These are phyloP conservation scores for Andricus quercusramuli DNA, from an alignment of 2,888 invertebrate species.

Conservation along the genomic window DNA sequence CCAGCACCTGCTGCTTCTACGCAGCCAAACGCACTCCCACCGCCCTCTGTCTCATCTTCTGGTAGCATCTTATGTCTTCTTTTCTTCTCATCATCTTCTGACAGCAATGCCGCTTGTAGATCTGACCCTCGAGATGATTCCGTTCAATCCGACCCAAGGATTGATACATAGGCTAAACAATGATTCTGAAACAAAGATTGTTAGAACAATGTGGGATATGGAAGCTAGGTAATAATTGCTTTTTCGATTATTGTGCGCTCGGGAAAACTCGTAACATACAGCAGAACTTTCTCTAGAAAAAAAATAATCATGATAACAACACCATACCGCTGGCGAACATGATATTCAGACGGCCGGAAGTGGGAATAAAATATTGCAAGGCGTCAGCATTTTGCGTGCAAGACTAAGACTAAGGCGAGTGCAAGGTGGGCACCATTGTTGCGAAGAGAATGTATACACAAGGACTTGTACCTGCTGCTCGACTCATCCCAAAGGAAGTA, in stretches of 20 bases:
- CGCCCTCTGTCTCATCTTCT: too few relatives aligned
- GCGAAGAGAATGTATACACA: constrained; percentile 41
- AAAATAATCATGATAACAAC: background rate
- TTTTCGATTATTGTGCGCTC: background rate
- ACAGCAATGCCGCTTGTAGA: too few relatives aligned
- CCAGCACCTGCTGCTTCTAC: too few relatives aligned
- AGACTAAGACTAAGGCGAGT: constrained; percentile 32
- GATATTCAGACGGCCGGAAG: constrained; percentile 17
- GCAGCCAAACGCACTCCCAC: too few relatives aligned
- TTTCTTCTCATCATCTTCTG: too few relatives aligned
- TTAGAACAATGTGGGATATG: background rate
- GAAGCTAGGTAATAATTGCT: background rate
- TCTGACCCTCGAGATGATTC: too few relatives aligned
- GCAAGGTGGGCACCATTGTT: constrained; percentile 58
- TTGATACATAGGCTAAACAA: too few relatives aligned
- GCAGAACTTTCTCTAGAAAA: background rate
- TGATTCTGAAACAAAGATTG: too few relatives aligned
- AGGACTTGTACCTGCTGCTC: constrained; percentile 62
- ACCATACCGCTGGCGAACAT: background rate
- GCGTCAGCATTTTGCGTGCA: constrained; percentile 9
- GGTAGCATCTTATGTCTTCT: too few relatives aligned
- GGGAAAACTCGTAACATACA: background rate
- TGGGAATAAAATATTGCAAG: background rate
- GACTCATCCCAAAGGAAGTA: constrained; percentile 70
- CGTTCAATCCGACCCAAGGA: too few relatives aligned